Percentiles rank a stretch among this genome's conserved stretches.
Evolutionary conservation across 2,797 vertebrate genomes (phyloP).

Genomic region (Trematomus bernacchii): DNA sequence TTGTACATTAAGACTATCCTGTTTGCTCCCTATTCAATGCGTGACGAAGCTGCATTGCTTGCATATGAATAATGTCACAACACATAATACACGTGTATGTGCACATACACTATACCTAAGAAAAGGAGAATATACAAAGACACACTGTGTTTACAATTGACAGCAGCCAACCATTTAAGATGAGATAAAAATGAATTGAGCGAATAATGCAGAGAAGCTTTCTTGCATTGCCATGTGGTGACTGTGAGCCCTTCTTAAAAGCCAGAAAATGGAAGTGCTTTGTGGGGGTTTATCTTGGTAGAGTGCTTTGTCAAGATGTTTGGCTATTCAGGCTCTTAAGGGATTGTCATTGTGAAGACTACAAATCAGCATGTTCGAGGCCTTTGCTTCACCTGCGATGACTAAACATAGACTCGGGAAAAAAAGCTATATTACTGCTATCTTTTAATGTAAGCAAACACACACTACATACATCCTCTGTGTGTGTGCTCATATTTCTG

Average conservation of each 20-base stretch:
- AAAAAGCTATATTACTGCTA: not conserved
- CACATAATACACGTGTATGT: not conserved
- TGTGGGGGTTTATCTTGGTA: slow-evolving; percentile 52
- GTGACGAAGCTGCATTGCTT: not conserved
- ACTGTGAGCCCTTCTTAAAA: slow-evolving; percentile 47
- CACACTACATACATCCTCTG: slow-evolving; percentile 1
- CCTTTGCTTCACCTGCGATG: slow-evolving; percentile 33
- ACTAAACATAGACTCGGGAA: not conserved
- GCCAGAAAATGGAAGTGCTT: slow-evolving; percentile 54
- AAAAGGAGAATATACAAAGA: slow-evolving; percentile 24
- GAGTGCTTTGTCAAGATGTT: slow-evolving; percentile 60
- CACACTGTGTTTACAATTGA: slow-evolving; percentile 38
- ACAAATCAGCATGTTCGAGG: slow-evolving; percentile 53
- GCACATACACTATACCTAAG: slow-evolving; percentile 3
- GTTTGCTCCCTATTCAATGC: slow-evolving; percentile 11
- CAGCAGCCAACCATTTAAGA: slow-evolving; percentile 40
- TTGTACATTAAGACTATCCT: slow-evolving; percentile 8
- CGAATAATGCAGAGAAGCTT: slow-evolving; percentile 44
- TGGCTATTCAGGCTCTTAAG: slow-evolving; percentile 50
- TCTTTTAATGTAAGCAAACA: not conserved
- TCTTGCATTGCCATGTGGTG: slow-evolving; percentile 28
- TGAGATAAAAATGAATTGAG: slow-evolving; percentile 41
- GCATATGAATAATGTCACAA: slow-evolving; percentile 14
- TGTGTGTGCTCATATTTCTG: not conserved
- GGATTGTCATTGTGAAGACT: slow-evolving; percentile 54